These are phyloP conservation scores for Tupaia chinensis DNA, from an alignment of 2,113 vertebrate species.

Conservation along the genomic window DNA sequence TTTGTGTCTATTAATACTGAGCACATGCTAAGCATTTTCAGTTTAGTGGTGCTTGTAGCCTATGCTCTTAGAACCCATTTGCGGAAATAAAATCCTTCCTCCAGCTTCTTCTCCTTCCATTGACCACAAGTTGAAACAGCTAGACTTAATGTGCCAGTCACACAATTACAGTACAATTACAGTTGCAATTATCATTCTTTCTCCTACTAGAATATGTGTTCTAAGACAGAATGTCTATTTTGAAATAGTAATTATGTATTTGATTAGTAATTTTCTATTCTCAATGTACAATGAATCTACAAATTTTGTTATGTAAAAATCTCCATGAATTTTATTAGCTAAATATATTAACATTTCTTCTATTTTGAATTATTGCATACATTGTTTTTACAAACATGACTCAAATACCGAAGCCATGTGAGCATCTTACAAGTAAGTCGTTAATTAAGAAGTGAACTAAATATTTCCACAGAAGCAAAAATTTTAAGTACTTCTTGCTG, in stretches of 20 bases:
- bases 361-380: background rate
- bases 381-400: background rate
- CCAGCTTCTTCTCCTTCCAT: no score
- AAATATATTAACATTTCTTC: background rate
- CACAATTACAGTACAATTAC: no score
- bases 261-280: background rate
- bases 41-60: no score
- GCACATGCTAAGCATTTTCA: no score
- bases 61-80: no score
- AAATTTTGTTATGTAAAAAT: background rate
- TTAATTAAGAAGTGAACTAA: background rate
- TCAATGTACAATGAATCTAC: background rate
- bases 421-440: background rate
- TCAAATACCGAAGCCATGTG: background rate
- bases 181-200: background rate
- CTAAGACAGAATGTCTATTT: background rate
- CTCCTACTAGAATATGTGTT: background rate
- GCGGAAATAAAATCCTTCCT: no score
- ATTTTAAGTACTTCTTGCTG: background rate
- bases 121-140: no score
- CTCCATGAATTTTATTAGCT: background rate
- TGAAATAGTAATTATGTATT: slow-evolving; percentile 7
- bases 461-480: background rate
- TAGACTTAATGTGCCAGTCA: no score
- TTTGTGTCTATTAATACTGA: no score